Base-by-base conservation (phyloP, 2,888 invertebrate genomes). In the Rhopalosiphum nymphaeae region DNA sequence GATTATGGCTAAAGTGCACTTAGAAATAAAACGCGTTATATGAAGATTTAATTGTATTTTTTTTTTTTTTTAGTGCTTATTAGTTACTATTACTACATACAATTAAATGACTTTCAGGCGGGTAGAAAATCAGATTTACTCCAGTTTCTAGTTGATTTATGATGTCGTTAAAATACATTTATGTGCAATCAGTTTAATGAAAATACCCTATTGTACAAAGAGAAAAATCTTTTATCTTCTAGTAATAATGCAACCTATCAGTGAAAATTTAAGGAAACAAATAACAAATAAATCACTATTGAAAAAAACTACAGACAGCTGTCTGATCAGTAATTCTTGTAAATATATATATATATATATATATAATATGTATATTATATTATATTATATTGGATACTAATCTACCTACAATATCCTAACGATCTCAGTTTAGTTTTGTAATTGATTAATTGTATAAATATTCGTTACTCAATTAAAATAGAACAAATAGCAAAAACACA, bases 161-260 rank as follows among this genome's bases (percentile, higher is more conserved):
- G 78, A 36, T 26, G 49, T 90, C 67, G 91, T 78, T 78, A 46
- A 90, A 90, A 53, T 49, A 78, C 36, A 91, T 91, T 78, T 53
- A 78, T 53, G 91, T 36, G 49, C 91, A 78, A 91, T 91, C 49
- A 78, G 91, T 91, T 57, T 61, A 89, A 89, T 61, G 89, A 44
- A 89, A 89, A 89, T 46, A 44, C 26, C 26, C 56, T 29, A 89
- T 89, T 49, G n/a, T 29, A n/a, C 89, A 46, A 89, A 89, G 3
- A 89, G n/a, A 89, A 61, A 61, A 44, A 26, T 26, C 89, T 36
- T 42, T 89, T 87, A 87, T 87, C 36, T 36, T 78, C 36, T 78
- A 21, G 78, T 78, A 21, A 78, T 78, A 78, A 78, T 78, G 36
- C 21, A 78, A 42, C 78, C 36, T 78, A 49, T 87, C 87, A 49